Evolutionary conservation across 2,888 invertebrate genomes (phyloP), one percentile per base, ranked within the genome.

Genomic region (Dysmachus trigonus): DNA sequence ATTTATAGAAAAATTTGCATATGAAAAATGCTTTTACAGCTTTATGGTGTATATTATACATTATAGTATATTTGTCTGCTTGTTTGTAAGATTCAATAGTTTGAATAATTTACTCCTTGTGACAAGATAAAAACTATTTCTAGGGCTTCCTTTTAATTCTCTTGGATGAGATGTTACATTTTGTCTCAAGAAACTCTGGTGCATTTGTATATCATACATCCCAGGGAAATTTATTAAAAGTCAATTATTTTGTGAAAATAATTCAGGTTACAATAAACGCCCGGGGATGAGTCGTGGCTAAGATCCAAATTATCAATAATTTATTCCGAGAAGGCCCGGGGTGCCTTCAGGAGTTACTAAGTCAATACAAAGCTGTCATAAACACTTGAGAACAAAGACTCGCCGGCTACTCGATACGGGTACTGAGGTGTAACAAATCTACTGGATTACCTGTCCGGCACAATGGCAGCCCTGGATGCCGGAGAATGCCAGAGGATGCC

Each of bases 201-300:
- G 3, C 8, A 1, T 72, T 51, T 51, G 30, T 2, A 27, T 30
- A n/a, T 81, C 30, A 81, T 38, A 33, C 87, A 87, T 88, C 88
- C 87, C 86, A 85, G 86, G 86, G 88, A 87, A 87, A 85, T 88
- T 87, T 87, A 87, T 88, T 87, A 87, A 88, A 88, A 88, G 88
- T 88, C 88, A 88, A 88, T 88, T 88, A 88, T 87, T 88, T 87
- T 87, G 88, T 87, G 87, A 87, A 88, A 88, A 87, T 88, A 88
- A 88, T 88, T 86, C 87, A 87, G 87, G 87, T 85, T 87, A 87
- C 87, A 88, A 88, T 88, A 88, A 88, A 87, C 86, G 88, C 88
- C 88, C 85, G 85, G 85, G 88, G 88, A 86, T 87, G 86, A 87
- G 86, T 87, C 88, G 87, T 87, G 87, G 79, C 85, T 87, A 38